phyloP scores from a whole-genome alignment of 2,113 vertebrate species.

The Chamaetylas fuelleborni region DNA sequence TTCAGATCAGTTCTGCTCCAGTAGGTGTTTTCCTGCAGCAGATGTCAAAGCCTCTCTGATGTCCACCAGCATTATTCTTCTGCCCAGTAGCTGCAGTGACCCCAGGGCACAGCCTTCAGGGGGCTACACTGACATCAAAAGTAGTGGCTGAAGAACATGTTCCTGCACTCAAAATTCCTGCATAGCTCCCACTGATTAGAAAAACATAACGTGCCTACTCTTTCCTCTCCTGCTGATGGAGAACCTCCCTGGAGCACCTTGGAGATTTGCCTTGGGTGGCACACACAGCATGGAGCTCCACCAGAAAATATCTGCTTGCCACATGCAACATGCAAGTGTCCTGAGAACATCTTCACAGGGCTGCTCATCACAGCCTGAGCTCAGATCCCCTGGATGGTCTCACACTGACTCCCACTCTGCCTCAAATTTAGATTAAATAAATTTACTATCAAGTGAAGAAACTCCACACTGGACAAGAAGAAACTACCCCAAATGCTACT shows the following conservation, averaged over 20 bases:
- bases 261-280: background rate
- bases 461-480: background rate
- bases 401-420: background rate
- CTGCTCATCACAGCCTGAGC: background rate
- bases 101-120: background rate
- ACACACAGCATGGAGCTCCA: background rate
- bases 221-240: background rate
- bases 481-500: background rate
- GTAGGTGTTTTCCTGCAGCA: background rate
- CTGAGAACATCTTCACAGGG: background rate
- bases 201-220: background rate
- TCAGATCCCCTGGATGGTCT: background rate
- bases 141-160: background rate
- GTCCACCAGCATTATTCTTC: background rate
- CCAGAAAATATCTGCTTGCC: background rate
- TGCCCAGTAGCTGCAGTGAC: background rate
- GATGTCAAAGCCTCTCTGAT: background rate
- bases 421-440: background rate
- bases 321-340: background rate
- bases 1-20: background rate
- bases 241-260: background rate
- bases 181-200: background rate
- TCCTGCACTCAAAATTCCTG: background rate
- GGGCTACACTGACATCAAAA: background rate
- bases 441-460: background rate